Conservation (phyloP, 2,888 invertebrate species). For the Lepidocyrtoides sp. region DNA sequence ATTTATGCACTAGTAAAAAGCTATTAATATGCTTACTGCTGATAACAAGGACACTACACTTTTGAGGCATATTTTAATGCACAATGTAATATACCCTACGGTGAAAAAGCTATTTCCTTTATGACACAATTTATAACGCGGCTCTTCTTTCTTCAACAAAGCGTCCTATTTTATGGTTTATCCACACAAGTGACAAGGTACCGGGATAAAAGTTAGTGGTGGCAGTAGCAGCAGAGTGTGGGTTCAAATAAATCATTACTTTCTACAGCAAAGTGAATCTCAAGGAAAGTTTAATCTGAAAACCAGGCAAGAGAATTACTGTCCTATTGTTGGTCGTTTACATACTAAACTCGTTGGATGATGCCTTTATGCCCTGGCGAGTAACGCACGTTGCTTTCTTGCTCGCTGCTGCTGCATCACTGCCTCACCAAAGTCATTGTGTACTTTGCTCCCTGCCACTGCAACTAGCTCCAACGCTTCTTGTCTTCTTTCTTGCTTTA, state of each 20-base stretch:
- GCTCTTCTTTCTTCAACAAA: not conserved
- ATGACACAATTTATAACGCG: not conserved
- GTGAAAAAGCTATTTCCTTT: not conserved
- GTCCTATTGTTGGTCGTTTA: slow-evolving; percentile 34
- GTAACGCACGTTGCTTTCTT: slow-evolving; percentile 48
- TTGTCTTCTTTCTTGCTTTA: not conserved
- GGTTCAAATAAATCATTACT: slow-evolving; percentile 45
- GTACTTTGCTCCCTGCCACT: not conserved
- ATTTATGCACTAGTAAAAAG: not conserved
- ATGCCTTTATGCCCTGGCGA: not conserved
- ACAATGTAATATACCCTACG: not conserved
- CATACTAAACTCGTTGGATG: not conserved
- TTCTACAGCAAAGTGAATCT: slow-evolving; percentile 15
- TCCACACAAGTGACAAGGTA: not conserved
- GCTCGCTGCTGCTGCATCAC: slow-evolving; percentile 38
- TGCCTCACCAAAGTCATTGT: slow-evolving; percentile 12
- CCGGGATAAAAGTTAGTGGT: not conserved
- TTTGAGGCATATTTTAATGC: not conserved
- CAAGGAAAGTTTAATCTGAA: slow-evolving; percentile 1
- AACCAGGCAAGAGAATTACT: not conserved
- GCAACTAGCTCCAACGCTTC: not conserved
- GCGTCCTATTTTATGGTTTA: not conserved
- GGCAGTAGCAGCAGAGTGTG: not conserved
- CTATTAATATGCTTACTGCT: not conserved
- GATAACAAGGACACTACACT: not conserved